A percentile compares a stretch with the other conserved stretches of the same genome.
Conservation (phyloP, 2,797 vertebrate genomes). For the Morelia viridis region DNA sequence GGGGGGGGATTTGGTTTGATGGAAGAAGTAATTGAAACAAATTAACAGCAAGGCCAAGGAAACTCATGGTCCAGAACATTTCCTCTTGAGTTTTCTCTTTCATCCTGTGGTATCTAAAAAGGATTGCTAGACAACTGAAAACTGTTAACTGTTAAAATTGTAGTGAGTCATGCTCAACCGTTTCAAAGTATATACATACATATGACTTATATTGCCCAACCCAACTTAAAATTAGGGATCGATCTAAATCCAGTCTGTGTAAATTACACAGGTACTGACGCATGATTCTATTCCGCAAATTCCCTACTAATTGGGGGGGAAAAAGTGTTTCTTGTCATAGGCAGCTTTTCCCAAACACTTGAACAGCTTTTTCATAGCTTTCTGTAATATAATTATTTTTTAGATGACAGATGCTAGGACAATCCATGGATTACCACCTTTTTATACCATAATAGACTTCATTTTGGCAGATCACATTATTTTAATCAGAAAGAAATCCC, state of each 20-base stretch:
- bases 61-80: background rate
- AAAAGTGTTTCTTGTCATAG: background rate
- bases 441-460: background rate
- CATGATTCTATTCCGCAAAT: background rate
- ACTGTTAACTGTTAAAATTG: background rate
- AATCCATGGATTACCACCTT: background rate
- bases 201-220: background rate
- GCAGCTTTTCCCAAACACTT: background rate
- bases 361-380: background rate
- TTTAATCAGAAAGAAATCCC: background rate
- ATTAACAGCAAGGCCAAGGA: background rate
- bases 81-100: background rate
- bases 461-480: background rate
- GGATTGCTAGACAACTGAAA: background rate
- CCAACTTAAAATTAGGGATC: background rate
- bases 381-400: background rate
- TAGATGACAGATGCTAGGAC: background rate
- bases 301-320: background rate
- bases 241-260: background rate
- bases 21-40: background rate
- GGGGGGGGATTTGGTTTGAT: background rate
- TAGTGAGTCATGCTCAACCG: background rate
- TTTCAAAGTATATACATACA: background rate
- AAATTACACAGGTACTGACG: background rate
- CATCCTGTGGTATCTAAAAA: background rate